Conservation (phyloP, 2,888 invertebrate genomes). For the Macaria notata region DNA sequence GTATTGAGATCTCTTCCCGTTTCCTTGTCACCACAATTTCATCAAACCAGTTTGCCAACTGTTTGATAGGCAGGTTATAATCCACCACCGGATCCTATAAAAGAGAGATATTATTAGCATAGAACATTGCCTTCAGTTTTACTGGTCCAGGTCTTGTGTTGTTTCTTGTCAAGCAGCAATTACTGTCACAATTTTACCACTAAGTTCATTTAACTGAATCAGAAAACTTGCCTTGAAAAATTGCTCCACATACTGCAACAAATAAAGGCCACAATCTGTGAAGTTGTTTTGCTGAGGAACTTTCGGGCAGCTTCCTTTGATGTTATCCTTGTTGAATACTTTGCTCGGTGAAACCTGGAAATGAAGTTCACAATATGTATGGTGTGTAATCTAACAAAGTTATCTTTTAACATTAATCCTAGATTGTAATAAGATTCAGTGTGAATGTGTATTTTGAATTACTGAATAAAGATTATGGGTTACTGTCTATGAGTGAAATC, state of each 20-base stretch:
- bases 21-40: constrained; percentile 92
- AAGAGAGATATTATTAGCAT: constrained; percentile 17
- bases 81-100: constrained; percentile 91
- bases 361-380: not conserved
- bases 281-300: constrained; percentile 99
- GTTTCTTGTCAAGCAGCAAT: not conserved
- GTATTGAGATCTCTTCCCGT: constrained; percentile 91
- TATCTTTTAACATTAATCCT: too few species aligned
- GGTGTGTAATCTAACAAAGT: too few species aligned
- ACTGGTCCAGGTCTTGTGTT: not conserved
- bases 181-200: not conserved
- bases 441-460: not conserved
- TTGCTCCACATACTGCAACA: constrained; percentile 97
- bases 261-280: constrained; percentile 97
- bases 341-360: constrained; percentile 82
- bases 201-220: too few species aligned
- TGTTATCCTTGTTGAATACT: constrained; percentile 90
- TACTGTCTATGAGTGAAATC: not conserved
- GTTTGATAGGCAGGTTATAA: constrained; percentile 91
- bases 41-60: constrained; percentile 93
- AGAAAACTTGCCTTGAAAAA: constrained; percentile 89
- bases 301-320: constrained; percentile 93
- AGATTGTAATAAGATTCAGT: too few species aligned
- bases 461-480: constrained; percentile 2
- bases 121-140: not conserved